phyloP scores from a whole-genome alignment of 2,888 invertebrate genomes.

The Drosophila acutilabella region DNA sequence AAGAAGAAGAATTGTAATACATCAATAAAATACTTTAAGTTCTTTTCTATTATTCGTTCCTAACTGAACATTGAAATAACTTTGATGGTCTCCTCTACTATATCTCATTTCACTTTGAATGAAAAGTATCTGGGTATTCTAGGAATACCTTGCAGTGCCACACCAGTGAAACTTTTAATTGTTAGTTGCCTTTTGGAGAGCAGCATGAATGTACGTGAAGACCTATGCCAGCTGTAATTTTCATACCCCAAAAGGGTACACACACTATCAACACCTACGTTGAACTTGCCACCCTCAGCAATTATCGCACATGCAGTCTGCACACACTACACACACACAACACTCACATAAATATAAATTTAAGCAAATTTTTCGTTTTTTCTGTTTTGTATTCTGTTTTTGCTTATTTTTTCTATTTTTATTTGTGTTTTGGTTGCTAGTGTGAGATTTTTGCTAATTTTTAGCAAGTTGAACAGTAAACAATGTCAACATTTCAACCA shows the following conservation, averaged over 20 bases:
- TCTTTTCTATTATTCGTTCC: not conserved
- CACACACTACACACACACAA: constrained; percentile 17
- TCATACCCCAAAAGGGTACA: constrained; percentile 4
- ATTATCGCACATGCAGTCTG: constrained; percentile 52
- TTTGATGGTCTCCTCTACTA: not conserved
- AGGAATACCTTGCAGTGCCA: constrained; percentile 4
- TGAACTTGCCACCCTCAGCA: constrained; percentile 45
- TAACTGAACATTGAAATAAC: too few relatives aligned
- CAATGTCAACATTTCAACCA: constrained; percentile 76
- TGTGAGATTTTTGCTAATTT: constrained; percentile 76
- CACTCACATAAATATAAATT: constrained; percentile 66
- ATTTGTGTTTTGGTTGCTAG: constrained; percentile 27
- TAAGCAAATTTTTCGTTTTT: constrained; percentile 43
- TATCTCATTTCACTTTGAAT: not conserved
- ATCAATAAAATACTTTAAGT: too few relatives aligned
- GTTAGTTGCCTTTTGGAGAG: constrained; percentile 1
- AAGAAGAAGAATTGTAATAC: too few relatives aligned
- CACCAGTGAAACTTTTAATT: not conserved
- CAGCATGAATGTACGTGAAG: constrained; percentile 24
- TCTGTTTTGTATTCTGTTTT: constrained; percentile 22
- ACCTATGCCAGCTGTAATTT: constrained; percentile 33
- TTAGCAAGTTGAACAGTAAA: constrained; percentile 79
- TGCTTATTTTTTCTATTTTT: constrained; percentile 9
- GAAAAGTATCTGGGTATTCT: constrained; percentile 3
- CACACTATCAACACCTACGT: constrained; percentile 42